These are phyloP conservation scores for Fulica atra DNA, from an alignment of 2,113 vertebrate species.

Conservation along the genomic window DNA sequence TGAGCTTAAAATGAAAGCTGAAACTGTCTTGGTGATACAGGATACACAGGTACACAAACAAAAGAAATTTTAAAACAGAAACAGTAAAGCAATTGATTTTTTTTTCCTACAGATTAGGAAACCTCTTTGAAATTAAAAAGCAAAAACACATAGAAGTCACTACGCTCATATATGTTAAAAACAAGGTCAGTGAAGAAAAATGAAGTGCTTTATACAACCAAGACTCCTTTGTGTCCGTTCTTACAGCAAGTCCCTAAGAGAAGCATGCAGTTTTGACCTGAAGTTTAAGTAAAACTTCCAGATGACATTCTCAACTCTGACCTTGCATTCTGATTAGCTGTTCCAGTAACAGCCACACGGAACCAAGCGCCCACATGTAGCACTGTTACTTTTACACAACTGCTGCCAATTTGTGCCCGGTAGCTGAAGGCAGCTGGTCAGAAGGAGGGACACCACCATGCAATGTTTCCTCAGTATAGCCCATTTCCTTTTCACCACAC, in stretches of 20 bases:
- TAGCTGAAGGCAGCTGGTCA: neutral
- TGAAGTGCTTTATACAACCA: fast-evolving
- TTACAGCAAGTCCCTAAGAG: neutral
- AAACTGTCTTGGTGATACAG: neutral
- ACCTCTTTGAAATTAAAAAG: neutral
- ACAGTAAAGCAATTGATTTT: neutral
- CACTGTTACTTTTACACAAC: neutral
- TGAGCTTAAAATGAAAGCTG: neutral
- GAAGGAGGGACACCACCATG: neutral
- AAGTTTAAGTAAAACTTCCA: neutral
- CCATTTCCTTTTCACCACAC: neutral
- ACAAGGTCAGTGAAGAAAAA: neutral
- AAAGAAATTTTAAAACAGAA: neutral
- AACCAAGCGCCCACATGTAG: neutral
- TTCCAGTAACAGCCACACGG: neutral
- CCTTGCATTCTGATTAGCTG: neutral
- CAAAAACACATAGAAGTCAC: neutral
- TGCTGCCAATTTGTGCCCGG: neutral
- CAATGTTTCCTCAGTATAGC: neutral
- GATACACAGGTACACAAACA: neutral
- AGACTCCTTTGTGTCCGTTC: neutral
- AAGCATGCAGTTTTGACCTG: neutral
- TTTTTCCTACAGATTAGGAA: neutral
- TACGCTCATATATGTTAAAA: neutral
- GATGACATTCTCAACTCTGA: neutral